phyloP scores from a whole-genome alignment of 2,797 vertebrate species.

The Caiman crocodilus region DNA sequence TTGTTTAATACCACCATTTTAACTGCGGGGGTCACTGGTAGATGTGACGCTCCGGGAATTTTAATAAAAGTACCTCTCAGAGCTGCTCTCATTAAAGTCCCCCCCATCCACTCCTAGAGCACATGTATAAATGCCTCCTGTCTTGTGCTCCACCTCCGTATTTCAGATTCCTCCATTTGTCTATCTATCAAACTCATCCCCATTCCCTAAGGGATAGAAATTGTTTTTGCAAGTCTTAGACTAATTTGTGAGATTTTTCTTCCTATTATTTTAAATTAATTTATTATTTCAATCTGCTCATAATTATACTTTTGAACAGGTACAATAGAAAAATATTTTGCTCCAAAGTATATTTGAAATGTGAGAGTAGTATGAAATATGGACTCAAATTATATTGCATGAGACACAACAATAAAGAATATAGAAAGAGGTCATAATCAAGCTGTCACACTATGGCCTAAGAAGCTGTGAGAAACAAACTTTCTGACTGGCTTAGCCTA shows the following conservation, averaged over 20 bases:
- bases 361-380: background rate
- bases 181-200: background rate
- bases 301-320: background rate
- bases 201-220: background rate
- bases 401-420: background rate
- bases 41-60: too few species aligned
- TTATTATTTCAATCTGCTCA: constrained; percentile 28
- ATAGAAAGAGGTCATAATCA: background rate
- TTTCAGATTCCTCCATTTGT: background rate
- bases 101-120: background rate
- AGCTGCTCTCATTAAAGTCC: too few species aligned
- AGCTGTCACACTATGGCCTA: background rate
- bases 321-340: background rate
- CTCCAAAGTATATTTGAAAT: background rate
- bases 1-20: too few species aligned
- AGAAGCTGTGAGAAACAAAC: too few species aligned
- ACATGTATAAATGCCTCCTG: background rate
- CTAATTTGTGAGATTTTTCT: constrained; percentile 4
- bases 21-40: too few species aligned
- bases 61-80: too few species aligned
- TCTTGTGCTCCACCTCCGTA: background rate
- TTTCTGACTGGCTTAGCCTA: too few species aligned
- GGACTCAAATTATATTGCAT: background rate
- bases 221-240: background rate
- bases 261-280: background rate